Percentiles rank a stretch among this genome's conserved stretches.
These are phyloP conservation scores for Drosophila chauvacae DNA, from an alignment of 1,140 invertebrate genomes.

Conservation along the genomic window DNA sequence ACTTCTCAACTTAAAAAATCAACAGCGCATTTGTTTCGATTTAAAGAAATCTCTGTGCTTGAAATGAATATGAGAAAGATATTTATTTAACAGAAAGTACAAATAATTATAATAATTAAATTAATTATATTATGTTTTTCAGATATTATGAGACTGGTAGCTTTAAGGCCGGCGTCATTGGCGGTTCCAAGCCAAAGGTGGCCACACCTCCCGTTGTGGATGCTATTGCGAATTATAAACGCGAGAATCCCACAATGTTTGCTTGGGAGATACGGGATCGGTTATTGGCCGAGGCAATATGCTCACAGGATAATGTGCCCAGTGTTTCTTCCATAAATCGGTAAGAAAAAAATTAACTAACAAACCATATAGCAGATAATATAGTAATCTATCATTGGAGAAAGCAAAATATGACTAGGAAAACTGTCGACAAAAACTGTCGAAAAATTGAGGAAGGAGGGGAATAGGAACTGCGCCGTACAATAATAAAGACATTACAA, in stretches of 20 bases:
- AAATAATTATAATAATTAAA: background rate
- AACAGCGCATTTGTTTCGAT: too few relatives aligned
- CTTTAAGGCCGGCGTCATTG: conserved; percentile 99
- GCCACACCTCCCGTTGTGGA: conserved; percentile 99
- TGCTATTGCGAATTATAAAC: conserved; percentile 98
- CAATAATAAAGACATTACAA: conserved; percentile 13
- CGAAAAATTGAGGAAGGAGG: background rate
- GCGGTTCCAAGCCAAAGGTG: conserved; percentile 99
- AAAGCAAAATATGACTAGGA: background rate
- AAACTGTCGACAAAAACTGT: background rate
- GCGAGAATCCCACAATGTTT: conserved; percentile 99
- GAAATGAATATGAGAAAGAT: background rate
- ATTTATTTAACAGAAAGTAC: background rate
- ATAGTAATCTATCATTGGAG: background rate
- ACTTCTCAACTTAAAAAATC: too few relatives aligned
- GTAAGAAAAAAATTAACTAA: conserved; percentile 86
- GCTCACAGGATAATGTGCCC: conserved; percentile 99
- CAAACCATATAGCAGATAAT: background rate
- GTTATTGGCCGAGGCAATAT: conserved; percentile 97
- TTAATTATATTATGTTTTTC: conserved; percentile 43
- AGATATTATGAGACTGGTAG: conserved; percentile 99
- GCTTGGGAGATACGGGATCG: conserved; percentile 99
- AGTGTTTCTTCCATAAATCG: conserved; percentile 99
- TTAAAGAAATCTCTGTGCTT: background rate
- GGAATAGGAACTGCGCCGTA: background rate